Conservation (phyloP, 2,888 invertebrate genomes). For the Volucella inflata region DNA sequence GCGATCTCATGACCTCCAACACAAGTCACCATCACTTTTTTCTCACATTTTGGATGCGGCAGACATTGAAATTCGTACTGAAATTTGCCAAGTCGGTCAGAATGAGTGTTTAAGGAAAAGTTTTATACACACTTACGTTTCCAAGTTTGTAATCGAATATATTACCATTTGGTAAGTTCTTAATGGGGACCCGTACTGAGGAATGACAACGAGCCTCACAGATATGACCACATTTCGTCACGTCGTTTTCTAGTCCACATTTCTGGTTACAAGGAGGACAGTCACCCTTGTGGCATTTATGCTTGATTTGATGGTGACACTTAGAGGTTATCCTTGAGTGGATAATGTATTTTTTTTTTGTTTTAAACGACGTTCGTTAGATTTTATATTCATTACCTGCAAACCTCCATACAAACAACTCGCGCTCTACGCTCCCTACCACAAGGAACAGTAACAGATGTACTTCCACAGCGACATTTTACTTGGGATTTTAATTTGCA, state of each 20-base stretch:
- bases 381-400: conserved; percentile 85
- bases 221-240: conserved; percentile 84
- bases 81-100: not conserved
- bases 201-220: conserved; percentile 91
- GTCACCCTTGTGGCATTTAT: conserved; percentile 92
- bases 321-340: conserved; percentile 87
- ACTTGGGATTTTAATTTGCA: conserved; percentile 85
- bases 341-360: not conserved
- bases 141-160: conserved; percentile 87
- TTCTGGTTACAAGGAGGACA: conserved; percentile 92
- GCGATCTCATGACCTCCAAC: conserved; percentile 89
- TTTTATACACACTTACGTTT: conserved; percentile 79
- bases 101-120: not conserved
- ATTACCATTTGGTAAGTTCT: conserved; percentile 85
- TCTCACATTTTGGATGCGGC: conserved; percentile 89
- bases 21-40: conserved; percentile 89
- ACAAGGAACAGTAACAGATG: conserved; percentile 92
- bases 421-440: conserved; percentile 91
- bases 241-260: conserved; percentile 86
- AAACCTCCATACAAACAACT: conserved; percentile 90
- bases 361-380: conserved; percentile 15
- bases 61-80: conserved; percentile 85
- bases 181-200: conserved; percentile 87
- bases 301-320: conserved; percentile 93
- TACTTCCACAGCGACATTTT: conserved; percentile 92